Base-by-base conservation (phyloP, 2,113 vertebrate genomes). In the Perca schrenkii region DNA sequence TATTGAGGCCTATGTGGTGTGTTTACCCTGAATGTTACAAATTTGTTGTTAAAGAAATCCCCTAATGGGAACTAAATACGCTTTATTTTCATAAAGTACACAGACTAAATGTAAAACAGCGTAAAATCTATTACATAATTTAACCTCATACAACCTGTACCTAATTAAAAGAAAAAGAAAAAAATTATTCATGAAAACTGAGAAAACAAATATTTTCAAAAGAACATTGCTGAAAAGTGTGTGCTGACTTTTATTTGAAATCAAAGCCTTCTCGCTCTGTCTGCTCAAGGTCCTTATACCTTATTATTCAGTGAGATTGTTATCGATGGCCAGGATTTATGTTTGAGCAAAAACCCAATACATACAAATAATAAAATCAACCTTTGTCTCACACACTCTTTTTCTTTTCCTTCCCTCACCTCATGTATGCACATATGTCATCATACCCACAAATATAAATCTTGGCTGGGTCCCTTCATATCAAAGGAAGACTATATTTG, bases 401-500 rank as follows among this genome's bases (percentile, higher is more conserved):
- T 57, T 40, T 73, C 21, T 49, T 72, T 72, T 54, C 25, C 62
- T 43, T 66, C 6, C 31, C 47, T 82, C 25, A 47, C 66, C n/a
- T 77, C 80, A 72, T 66, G 52, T 77, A 70, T 79, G 56, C 77
- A 80, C 60, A 77, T 74, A 74, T 70, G 72, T 72, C 79, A 66
- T 78, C 77, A 80, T 52, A 70, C 58, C 65, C 69, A 66, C 73
- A 80, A 84, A 83, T 80, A 89, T 75, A 80, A 66, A 89, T 86
- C 74, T 80, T 58, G 53, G 49, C 77, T 73, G 69, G 57, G 80
- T 86, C 80, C 81, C 76, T 80, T 71, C 52, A 54, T 89, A 86
- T 94, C 86, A 90, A 90, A 93, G 86, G 80, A 82, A 85, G 82
- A 84, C 83, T 84, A 79, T 82, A 84, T 86, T 90, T 88, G 80